These are phyloP conservation scores for Paratilapia polleni DNA, from an alignment of 2,113 vertebrate genomes.

Conservation along the genomic window DNA sequence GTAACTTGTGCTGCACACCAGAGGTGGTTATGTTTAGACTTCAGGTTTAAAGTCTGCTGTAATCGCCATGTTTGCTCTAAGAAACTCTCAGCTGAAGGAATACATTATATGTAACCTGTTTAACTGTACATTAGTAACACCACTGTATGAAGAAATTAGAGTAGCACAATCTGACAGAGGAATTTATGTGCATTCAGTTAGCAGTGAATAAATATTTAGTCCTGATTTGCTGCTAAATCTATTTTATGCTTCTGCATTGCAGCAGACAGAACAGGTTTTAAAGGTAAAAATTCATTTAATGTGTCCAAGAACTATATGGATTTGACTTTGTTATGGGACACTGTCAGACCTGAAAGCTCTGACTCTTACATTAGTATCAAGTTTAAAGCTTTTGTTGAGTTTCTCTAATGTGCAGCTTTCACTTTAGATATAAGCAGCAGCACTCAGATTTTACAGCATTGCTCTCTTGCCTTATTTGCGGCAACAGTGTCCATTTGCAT, in stretches of 20 bases:
- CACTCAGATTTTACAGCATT: too few relatives aligned
- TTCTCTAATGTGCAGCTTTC: too few relatives aligned
- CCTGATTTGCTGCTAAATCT: not conserved
- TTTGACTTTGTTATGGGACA: not conserved
- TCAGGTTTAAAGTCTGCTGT: not conserved
- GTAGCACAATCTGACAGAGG: not conserved
- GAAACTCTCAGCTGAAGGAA: not conserved
- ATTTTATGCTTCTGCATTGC: not conserved
- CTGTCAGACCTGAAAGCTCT: not conserved
- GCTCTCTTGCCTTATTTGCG: too few relatives aligned
- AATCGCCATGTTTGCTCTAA: not conserved
- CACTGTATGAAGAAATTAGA: not conserved
- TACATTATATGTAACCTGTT: not conserved
- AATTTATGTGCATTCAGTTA: not conserved
- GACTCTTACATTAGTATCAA: not conserved
- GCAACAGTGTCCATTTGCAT: not conserved
- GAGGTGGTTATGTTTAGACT: not conserved
- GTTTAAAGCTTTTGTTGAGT: not conserved
- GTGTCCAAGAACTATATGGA: not conserved
- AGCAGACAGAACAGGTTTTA: not conserved
- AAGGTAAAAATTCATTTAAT: not conserved
- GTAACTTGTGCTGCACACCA: not conserved
- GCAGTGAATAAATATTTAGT: not conserved
- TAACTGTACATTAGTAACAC: not conserved
- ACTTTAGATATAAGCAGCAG: too few relatives aligned